Evolutionary conservation across 2,888 invertebrate genomes (phyloP), one percentile per base, ranked within the genome.

Genomic region (Drosophila formosana): DNA sequence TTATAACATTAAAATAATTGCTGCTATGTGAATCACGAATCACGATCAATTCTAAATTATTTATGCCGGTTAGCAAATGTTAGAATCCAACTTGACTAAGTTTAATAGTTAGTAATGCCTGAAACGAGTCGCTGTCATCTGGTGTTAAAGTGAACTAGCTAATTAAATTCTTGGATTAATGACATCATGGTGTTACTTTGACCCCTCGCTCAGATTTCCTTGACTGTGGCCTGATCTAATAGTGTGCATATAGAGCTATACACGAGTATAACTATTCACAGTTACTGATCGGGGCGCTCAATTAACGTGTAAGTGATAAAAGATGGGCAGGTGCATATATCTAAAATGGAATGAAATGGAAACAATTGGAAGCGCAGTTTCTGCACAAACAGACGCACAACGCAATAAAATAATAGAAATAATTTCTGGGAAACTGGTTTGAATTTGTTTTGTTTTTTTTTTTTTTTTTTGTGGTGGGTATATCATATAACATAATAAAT

Each of bases 261-360:
- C n/a, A 3, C 30, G 7, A 45, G 23, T 28, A 41, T 4, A 7
- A 26, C 11, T 9, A 34, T n/a, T 23, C 4, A 23, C 62, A 56
- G 46, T 30, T 47, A 30, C 32, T 13, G 56, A 45, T 62, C 9
- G 6, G 8, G 2, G 4, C 3, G 50, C 3, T 51, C 45, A 70
- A 71, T 74, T 71, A 75, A 46, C 71, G 62, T 41, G 32, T 4
- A 6, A 30, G 55, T 71, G 71, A 66, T 51, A 74, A 74, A 65
- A 65, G 30, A 34, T 37, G 8, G 7, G 2, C 13, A 39, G 37
- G 2, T 61, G 56, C 49, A 53, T 53, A 45, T 39, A 45, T 39
- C 28, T 46, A 4, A 39, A 45, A 25, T 66, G 6, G 46, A 53
- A 39, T 73, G 37, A 18, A 52, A 41, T 18, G 18, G 18, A 60